phyloP scores from a whole-genome alignment of 92 coral and sea anemone species.

The Nematostella vectensis region DNA sequence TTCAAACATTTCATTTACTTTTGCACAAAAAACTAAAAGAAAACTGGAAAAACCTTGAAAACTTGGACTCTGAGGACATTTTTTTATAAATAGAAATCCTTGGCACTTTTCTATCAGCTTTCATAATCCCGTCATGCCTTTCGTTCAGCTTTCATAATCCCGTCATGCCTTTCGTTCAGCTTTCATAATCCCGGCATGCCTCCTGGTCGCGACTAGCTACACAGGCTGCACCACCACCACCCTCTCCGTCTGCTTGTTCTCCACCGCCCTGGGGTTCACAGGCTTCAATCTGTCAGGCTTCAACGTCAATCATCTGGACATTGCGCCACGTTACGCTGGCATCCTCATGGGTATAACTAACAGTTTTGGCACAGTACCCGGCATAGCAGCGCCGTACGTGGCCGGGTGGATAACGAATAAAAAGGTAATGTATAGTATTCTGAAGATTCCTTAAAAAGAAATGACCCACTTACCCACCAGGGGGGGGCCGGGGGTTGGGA shows the following conservation, averaged over 20 bases:
- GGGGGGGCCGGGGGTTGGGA: no score
- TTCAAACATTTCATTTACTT: no score
- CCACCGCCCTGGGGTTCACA: constrained; percentile 54
- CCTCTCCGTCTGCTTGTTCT: constrained; percentile 66
- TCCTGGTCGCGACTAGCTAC: constrained; percentile 81
- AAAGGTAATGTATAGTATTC: constrained; percentile 43
- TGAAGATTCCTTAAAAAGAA: no score
- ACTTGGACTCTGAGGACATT: no score
- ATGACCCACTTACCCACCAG: no score
- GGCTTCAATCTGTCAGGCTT: constrained; percentile 46
- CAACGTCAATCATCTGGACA: constrained; percentile 78
- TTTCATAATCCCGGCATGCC: constrained; percentile 63
- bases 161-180: no score
- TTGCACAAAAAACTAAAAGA: no score
- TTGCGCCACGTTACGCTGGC: constrained; percentile 94
- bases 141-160: no score
- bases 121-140: no score
- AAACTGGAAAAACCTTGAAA: no score
- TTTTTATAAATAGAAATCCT: no score
- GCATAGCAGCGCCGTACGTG: constrained; percentile 71
- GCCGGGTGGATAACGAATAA: constrained; percentile 75
- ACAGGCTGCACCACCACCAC: constrained; percentile 62
- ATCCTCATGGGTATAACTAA: constrained; percentile 87
- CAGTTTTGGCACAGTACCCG: constrained; percentile 71
- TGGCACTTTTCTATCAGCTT: no score